Evolutionary conservation across 2,797 vertebrate species (phyloP).

Genomic region (Coendou prehensilis): DNA sequence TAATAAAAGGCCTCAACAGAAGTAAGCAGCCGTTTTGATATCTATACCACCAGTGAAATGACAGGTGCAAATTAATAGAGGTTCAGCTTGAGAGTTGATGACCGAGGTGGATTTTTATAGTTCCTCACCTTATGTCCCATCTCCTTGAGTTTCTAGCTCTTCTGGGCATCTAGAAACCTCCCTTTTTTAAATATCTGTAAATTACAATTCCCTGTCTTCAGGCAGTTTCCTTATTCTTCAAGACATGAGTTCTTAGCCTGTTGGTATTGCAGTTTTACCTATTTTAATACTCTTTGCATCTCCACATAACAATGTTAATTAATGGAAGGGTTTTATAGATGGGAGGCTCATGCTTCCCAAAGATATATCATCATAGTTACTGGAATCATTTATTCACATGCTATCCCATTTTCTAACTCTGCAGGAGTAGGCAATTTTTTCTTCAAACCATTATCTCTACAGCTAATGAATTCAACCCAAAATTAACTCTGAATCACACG

Average conservation of each 20-base stretch:
- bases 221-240: conserved; percentile 51
- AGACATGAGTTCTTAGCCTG: conserved; percentile 24
- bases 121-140: background rate
- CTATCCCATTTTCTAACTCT: conserved; percentile 64
- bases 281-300: conserved; percentile 49
- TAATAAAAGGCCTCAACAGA: conserved; percentile 42
- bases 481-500: conserved; percentile 35
- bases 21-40: conserved; percentile 6
- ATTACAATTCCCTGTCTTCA: conserved; percentile 8
- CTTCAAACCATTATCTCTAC: conserved; percentile 54
- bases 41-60: background rate
- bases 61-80: conserved; percentile 30
- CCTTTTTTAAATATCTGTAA: conserved; percentile 31
- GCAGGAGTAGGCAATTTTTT: conserved; percentile 63
- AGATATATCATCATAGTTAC: conserved; percentile 28
- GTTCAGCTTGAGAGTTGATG: background rate
- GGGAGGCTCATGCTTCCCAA: background rate
- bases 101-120: conserved; percentile 42
- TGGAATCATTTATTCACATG: conserved; percentile 48
- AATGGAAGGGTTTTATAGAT: conserved; percentile 61
- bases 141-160: background rate
- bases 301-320: conserved; percentile 62
- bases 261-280: conserved; percentile 33
- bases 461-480: conserved; percentile 62
- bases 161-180: background rate